Percentiles rank a stretch among this genome's conserved stretches.
Conservation (phyloP, 2,888 invertebrate genomes). For the Lycaena phlaeas region DNA sequence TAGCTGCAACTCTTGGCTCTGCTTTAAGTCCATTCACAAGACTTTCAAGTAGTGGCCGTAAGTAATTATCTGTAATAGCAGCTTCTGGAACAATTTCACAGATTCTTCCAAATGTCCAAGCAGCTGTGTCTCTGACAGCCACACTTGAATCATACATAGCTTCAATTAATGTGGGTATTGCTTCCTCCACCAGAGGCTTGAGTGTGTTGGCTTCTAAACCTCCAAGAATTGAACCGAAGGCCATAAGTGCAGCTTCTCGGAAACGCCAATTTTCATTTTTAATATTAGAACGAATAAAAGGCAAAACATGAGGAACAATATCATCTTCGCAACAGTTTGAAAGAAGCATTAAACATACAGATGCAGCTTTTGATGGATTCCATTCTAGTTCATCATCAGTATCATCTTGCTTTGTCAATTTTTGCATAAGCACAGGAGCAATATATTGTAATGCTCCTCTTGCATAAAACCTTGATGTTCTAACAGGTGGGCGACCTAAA, state of each 20-base stretch:
- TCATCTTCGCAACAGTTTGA: constrained; percentile 98
- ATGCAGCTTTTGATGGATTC: constrained; percentile 99
- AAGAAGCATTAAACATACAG: constrained; percentile 97
- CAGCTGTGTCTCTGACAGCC: constrained; percentile 95
- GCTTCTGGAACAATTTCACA: constrained; percentile 98
- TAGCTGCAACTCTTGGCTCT: constrained; percentile 96
- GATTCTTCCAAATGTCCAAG: constrained; percentile 98
- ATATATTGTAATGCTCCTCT: constrained; percentile 96
- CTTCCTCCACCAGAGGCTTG: constrained; percentile 95
- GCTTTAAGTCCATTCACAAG: constrained; percentile 90
- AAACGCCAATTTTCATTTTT: constrained; percentile 93
- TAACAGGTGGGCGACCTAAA: constrained; percentile 89
- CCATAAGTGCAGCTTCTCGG: constrained; percentile 98
- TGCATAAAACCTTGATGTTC: constrained; percentile 97
- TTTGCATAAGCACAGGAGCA: constrained; percentile 94
- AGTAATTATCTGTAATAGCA: constrained; percentile 88
- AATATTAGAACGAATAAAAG: constrained; percentile 96
- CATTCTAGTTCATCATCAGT: constrained; percentile 99
- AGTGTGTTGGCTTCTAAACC: constrained; percentile 91
- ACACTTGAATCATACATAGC: constrained; percentile 96
- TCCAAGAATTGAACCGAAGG: constrained; percentile 95
- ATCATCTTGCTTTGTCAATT: constrained; percentile 97
- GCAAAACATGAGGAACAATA: constrained; percentile 95
- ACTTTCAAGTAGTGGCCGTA: constrained; percentile 86
- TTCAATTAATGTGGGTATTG: constrained; percentile 95